Evolutionary conservation across 2,113 vertebrate species (phyloP), one percentile per base, ranked within the genome.

Genomic region (Speoplatyrhinus poulsoni): DNA sequence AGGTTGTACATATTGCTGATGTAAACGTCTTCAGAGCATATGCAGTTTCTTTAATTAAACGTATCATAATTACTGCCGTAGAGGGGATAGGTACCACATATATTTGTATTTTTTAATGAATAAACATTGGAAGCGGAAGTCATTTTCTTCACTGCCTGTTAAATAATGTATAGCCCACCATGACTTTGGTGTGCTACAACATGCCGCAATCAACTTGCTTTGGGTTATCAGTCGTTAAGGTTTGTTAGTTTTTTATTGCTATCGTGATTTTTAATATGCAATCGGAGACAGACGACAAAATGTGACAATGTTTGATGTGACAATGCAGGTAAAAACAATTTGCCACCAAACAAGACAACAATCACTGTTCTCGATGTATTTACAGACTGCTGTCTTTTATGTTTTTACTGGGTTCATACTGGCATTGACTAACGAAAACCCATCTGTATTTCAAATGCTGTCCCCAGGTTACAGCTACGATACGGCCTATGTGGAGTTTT

Each of bases 401-500:
- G 77, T 86, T 87, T 72, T 84, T 72, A 88, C 71, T 84, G 73
- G 80, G 78, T 90, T 81, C 85, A 92, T 85, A 84, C 87, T 90
- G 90, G 89, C 76, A 87, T 79, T 94, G 94, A 99, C 97, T 99
- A 98, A 99, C 96, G 93, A 94, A 96, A 96, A 95, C 95, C 95
- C 95, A 95, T 99, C 95, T 99, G 96, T 99, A 99, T 99, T 98
- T 94, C 96, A 98, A 99, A 99, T 99, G 97, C 98, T 99, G 96
- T 99, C 96, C 97, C 98, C 96, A 99, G 98, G 98, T 99, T 98
- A 98, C 96, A 98, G 98, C 98, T 97, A 95, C 96, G 97, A 98
- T 97, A 99, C 95, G 96, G 97, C 97, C 98, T 99, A 96, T 98
- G 97, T 99, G 98, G 97, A 99, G 93, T 99, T 99, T 99, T 98